Percentiles rank a stretch among this genome's conserved stretches.
Evolutionary conservation across 92 coral and sea anemone species (phyloP).

Genomic region (Hydrozoanthus gracilis): DNA sequence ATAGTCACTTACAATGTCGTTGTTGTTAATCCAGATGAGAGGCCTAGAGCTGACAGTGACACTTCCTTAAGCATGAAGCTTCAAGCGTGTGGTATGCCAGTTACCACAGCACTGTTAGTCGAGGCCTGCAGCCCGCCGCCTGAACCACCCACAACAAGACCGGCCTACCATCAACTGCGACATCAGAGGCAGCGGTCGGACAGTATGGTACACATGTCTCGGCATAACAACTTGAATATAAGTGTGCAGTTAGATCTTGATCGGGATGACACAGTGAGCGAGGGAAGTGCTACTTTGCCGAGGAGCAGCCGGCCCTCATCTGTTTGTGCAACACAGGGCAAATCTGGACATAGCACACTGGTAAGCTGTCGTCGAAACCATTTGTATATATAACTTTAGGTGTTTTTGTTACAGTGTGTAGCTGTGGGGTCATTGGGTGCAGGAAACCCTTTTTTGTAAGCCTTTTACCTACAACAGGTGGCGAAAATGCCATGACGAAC

Average conservation of each 20-base stretch:
- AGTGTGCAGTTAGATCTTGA: conserved; percentile 62
- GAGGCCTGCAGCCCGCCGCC: conserved; percentile 92
- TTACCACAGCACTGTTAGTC: conserved; percentile 86
- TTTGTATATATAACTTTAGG: background rate
- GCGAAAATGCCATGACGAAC: too few species aligned
- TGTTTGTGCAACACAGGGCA: conserved; percentile 68
- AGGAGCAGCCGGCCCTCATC: conserved; percentile 83
- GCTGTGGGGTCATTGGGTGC: too few species aligned
- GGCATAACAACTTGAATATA: conserved; percentile 69
- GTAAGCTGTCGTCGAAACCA: conserved; percentile 40
- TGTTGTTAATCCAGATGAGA: conserved; percentile 55
- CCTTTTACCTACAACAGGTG: too few species aligned
- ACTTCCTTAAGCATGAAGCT: conserved; percentile 88
- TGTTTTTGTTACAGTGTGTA: too few species aligned
- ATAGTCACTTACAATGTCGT: background rate
- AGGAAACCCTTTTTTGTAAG: too few species aligned
- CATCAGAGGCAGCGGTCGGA: conserved; percentile 88
- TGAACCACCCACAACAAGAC: conserved; percentile 20
- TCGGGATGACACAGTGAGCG: conserved; percentile 45
- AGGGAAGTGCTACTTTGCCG: conserved; percentile 70
- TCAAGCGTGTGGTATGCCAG: conserved; percentile 95
- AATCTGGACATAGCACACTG: conserved; percentile 82
- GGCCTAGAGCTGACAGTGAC: conserved; percentile 52
- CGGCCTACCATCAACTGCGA: conserved; percentile 23
- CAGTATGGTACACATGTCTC: conserved; percentile 66